phyloP scores from a whole-genome alignment of 2,888 invertebrate species.

The Melinaea marsaeus region DNA sequence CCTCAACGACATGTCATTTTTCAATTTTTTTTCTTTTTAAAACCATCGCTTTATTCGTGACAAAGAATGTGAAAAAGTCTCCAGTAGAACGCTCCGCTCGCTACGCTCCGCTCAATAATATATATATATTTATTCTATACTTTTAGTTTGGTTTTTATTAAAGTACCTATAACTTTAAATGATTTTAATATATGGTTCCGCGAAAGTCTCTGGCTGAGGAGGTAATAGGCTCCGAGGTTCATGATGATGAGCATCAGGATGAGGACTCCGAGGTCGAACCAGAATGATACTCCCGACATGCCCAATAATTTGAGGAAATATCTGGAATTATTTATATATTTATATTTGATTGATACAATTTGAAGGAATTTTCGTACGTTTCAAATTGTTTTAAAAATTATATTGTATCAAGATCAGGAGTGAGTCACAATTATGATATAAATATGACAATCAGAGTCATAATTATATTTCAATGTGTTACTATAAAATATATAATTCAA shows the following conservation, averaged over 20 bases:
- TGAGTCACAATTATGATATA: too few species aligned
- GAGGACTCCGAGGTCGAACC: slow-evolving; percentile 82
- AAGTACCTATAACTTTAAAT: slow-evolving; percentile 82
- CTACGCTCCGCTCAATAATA: too few species aligned
- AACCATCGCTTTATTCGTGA: too few species aligned
- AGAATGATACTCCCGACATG: slow-evolving; percentile 83
- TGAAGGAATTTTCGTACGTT: background rate
- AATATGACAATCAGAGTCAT: too few species aligned
- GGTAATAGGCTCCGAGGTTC: slow-evolving; percentile 83
- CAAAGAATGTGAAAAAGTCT: too few species aligned
- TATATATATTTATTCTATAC: slow-evolving; percentile 27
- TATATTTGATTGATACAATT: background rate
- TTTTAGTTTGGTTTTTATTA: slow-evolving; percentile 82
- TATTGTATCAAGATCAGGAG: too few species aligned
- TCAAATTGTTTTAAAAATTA: background rate
- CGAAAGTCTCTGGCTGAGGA: slow-evolving; percentile 83
- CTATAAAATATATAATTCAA: too few species aligned
- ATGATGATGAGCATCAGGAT: slow-evolving; percentile 79
- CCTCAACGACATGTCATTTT: too few species aligned
- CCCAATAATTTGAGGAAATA: slow-evolving; percentile 87
- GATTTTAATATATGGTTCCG: slow-evolving; percentile 85
- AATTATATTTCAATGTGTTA: too few species aligned
- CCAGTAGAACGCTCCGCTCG: too few species aligned
- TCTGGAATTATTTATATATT: slow-evolving; percentile 42
- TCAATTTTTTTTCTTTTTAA: too few species aligned